Base-by-base conservation (phyloP, 2,113 vertebrate species). In the Lanius collurio region DNA sequence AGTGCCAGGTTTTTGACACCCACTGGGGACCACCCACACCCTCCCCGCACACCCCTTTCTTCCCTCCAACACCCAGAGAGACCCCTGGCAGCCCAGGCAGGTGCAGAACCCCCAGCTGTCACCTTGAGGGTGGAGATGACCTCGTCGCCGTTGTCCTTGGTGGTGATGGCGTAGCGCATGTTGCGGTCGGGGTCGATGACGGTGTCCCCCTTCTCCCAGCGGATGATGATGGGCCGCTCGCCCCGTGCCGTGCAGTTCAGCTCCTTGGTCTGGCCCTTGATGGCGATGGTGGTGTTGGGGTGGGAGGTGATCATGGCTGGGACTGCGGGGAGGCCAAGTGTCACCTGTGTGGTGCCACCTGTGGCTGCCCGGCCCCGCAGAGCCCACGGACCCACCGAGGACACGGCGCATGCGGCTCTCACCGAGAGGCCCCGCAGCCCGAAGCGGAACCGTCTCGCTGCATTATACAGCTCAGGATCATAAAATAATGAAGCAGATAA, bases 241-340 rank as follows among this genome's bases (percentile, higher is more conserved):
- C 99, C 99, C 26, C 99, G 98, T 0, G 99, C 99, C 0, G 99
- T 99, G 98, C 99, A 99, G 98, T 99, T 99, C 95, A 99, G 97
- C 97, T 99, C 99, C 98, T 99, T 99, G 62, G 98, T 96, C 68
- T 99, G 99, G 22, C 99, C 99, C 97, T 99, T 99, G 98, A 99
- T 99, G 91, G 99, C 99, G 33, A 99, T 99, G 67, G 99, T 99
- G 79, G 99, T 99, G 98, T 99, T 99, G 97, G 99, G 99, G 96
- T 99, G 99, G 80, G 99, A 99, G 49, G 99, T 99, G 98, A 99
- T 99, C 99, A 99, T 99, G 75, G 99, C 99, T 0, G 99, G 99
- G 96, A 99, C 99, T 99, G 97, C 0, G 27, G 91, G 46, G 59
- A 64, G 77, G 46, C 2, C 13, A 35, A 50, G 31, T 2, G 39